These are phyloP conservation scores for Lochmaea capreae DNA, from an alignment of 2,888 invertebrate genomes.

Conservation along the genomic window DNA sequence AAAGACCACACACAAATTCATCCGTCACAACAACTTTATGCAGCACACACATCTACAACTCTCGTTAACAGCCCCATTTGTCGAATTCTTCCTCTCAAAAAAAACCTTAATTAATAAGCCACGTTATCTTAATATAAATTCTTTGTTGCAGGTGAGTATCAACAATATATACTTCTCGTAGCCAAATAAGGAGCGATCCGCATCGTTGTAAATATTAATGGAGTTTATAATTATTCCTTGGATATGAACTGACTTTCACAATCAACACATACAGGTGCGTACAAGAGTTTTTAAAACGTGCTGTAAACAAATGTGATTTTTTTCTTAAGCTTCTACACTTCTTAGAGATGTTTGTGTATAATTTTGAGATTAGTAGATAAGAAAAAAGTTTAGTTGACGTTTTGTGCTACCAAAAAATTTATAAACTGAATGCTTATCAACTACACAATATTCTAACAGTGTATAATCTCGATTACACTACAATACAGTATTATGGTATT, in stretches of 20 bases:
- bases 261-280: slow-evolving; percentile 25
- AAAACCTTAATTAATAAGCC: slow-evolving; percentile 13
- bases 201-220: slow-evolving; percentile 30
- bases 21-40: slow-evolving; percentile 10
- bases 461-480: no score
- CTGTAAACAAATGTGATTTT: slow-evolving; percentile 13
- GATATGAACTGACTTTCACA: slow-evolving; percentile 24
- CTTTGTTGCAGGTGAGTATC: slow-evolving; percentile 29
- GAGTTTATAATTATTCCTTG: slow-evolving; percentile 24
- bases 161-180: slow-evolving; percentile 26
- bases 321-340: not conserved
- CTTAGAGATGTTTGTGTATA: no score
- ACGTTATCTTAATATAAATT: slow-evolving; percentile 17
- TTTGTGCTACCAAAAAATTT: no score
- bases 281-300: not conserved
- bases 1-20: not conserved
- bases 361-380: no score
- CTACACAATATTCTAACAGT: no score
- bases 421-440: no score
- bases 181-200: slow-evolving; percentile 23
- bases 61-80: slow-evolving; percentile 5
- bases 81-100: slow-evolving; percentile 1
- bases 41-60: not conserved
- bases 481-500: no score
- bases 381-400: no score